These are phyloP conservation scores for Synchiropus splendidus DNA, from an alignment of 2,113 vertebrate genomes.

Conservation along the genomic window DNA sequence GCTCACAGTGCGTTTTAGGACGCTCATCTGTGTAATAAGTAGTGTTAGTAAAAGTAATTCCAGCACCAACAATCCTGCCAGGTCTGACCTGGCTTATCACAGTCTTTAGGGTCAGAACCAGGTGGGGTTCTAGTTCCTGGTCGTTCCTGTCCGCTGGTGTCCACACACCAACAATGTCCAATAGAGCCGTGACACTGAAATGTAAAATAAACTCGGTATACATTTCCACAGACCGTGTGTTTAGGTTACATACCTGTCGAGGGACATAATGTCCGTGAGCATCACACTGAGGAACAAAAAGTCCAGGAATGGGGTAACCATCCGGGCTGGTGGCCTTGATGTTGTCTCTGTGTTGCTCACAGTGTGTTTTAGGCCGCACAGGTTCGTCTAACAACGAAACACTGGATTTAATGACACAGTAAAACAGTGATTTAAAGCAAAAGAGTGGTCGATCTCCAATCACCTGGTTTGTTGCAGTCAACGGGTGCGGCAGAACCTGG, in stretches of 20 bases:
- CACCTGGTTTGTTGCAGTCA: constrained; percentile 29
- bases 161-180: constrained; percentile 81
- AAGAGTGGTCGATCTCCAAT: background rate
- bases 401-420: background rate
- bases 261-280: constrained; percentile 66
- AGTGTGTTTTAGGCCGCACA: constrained; percentile 45
- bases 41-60: too few species aligned
- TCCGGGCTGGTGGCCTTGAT: constrained; percentile 22
- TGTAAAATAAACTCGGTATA: too few species aligned
- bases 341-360: constrained; percentile 62
- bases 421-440: background rate
- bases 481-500: constrained; percentile 47
- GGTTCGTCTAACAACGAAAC: constrained; percentile 6
- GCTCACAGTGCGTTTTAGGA: constrained; percentile 62
- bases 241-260: constrained; percentile 62
- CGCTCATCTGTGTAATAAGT: constrained; percentile 16
- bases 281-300: constrained; percentile 73
- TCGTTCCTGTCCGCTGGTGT: constrained; percentile 62
- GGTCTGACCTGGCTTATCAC: constrained; percentile 36
- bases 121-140: constrained; percentile 61
- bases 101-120: constrained; percentile 40
- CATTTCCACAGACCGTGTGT: too few species aligned
- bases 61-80: background rate
- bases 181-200: constrained; percentile 51
- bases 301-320: constrained; percentile 17